Conservation (phyloP, 2,113 vertebrate species). For the Bubo bubo region DNA sequence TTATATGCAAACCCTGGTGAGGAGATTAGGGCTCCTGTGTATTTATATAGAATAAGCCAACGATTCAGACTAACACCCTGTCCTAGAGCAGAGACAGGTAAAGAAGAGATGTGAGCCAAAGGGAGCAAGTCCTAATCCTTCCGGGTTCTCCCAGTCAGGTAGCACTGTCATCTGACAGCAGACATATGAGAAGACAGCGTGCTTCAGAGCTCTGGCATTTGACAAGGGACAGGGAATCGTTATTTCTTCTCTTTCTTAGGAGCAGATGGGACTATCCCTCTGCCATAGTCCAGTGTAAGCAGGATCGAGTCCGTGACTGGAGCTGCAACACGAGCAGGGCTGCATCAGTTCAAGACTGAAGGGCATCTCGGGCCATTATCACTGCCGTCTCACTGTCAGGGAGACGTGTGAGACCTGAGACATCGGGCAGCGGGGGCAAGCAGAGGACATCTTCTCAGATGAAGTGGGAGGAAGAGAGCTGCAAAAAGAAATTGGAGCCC, state of each 20-base stretch:
- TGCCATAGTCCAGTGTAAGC: not conserved
- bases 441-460: not conserved
- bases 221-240: not conserved
- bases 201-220: not conserved
- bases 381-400: not conserved
- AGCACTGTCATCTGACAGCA: not conserved
- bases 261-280: not conserved
- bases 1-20: not conserved
- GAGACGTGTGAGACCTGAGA: not conserved
- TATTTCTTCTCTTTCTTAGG: not conserved
- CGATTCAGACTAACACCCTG: not conserved
- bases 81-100: not conserved
- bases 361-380: constrained; percentile 14
- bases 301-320: not conserved
- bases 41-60: not conserved
- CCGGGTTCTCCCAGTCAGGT: not conserved
- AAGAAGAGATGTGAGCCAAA: not conserved
- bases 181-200: fast-evolving
- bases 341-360: not conserved
- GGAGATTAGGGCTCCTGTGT: not conserved
- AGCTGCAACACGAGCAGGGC: not conserved
- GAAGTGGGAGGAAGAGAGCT: not conserved
- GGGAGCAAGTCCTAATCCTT: not conserved
- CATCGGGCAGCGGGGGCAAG: not conserved
- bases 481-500: not conserved